Evolutionary conservation across 2,888 invertebrate genomes (phyloP).

Genomic region (Rhopalosiphum nymphaeae): DNA sequence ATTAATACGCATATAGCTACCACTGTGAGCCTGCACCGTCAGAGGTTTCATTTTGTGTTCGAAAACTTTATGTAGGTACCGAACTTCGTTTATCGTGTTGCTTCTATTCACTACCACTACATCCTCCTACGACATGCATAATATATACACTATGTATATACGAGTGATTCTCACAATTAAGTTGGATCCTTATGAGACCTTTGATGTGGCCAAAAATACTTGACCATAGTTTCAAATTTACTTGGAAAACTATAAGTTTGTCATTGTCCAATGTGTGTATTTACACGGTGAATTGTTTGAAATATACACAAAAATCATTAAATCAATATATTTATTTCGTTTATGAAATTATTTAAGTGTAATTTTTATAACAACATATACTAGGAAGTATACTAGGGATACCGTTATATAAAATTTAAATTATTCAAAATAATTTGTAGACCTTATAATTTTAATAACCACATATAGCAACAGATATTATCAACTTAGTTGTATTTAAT

Average conservation of each 20-base stretch:
- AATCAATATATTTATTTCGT: neutral
- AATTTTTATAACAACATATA: neutral
- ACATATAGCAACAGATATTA: neutral
- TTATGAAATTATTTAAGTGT: neutral
- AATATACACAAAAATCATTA: neutral
- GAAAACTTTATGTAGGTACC: conserved; percentile 13
- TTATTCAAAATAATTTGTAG: neutral
- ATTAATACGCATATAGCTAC: conserved; percentile 23
- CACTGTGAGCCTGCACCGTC: neutral
- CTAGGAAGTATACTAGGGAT: neutral
- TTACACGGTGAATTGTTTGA: neutral
- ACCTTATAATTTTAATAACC: neutral
- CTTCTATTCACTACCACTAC: neutral
- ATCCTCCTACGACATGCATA: neutral
- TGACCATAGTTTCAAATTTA: conserved; percentile 20
- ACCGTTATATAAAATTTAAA: neutral
- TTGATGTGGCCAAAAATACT: neutral
- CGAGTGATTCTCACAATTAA: neutral
- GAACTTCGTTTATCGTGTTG: neutral
- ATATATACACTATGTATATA: conserved; percentile 5
- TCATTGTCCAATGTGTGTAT: neutral
- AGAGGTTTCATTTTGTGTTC: conserved; percentile 10
- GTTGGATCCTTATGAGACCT: neutral
- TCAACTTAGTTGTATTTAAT: neutral
- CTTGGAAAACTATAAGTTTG: conserved; percentile 1